A percentile compares a stretch with the other conserved stretches of the same genome.
Evolutionary conservation across 2,888 invertebrate species (phyloP).

Genomic region (Sialis fuliginosa): DNA sequence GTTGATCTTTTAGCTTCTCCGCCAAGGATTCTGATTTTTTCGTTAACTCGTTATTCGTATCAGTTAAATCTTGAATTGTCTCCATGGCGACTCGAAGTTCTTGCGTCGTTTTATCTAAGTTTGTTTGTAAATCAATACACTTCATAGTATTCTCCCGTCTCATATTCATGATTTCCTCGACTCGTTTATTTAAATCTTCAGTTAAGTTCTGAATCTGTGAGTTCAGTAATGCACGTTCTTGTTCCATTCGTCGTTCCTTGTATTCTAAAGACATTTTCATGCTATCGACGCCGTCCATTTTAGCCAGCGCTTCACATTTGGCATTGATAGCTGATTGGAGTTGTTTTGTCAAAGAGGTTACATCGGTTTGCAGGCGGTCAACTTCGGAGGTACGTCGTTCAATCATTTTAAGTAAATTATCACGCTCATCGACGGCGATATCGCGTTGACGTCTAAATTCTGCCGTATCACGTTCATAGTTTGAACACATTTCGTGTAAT

Average conservation of each 20-base stretch:
- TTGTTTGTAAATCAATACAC: constrained; percentile 52
- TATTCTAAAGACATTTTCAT: constrained; percentile 62
- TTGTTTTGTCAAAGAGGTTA: constrained; percentile 51
- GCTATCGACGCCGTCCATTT: constrained; percentile 64
- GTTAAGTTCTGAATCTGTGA: constrained; percentile 64
- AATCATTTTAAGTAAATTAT: constrained; percentile 50
- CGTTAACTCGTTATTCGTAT: constrained; percentile 48
- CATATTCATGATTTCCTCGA: constrained; percentile 57
- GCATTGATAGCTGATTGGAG: constrained; percentile 55
- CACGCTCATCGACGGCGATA: constrained; percentile 54
- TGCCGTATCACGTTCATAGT: constrained; percentile 45
- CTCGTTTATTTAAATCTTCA: constrained; percentile 60
- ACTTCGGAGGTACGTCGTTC: constrained; percentile 56
- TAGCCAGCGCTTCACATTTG: constrained; percentile 68
- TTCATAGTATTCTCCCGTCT: constrained; percentile 52
- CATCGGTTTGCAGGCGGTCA: constrained; percentile 50
- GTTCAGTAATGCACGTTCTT: constrained; percentile 57
- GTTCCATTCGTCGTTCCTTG: constrained; percentile 69
- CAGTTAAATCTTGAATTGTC: constrained; percentile 47
- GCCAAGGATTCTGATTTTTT: constrained; percentile 49
- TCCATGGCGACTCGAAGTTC: constrained; percentile 58
- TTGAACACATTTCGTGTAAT: constrained; percentile 40
- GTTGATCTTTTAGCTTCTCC: constrained; percentile 52
- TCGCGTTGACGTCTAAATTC: constrained; percentile 52
- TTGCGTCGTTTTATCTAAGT: constrained; percentile 60